Conservation (phyloP, 2,797 vertebrate species). For the Bovichtus diacanthus region DNA sequence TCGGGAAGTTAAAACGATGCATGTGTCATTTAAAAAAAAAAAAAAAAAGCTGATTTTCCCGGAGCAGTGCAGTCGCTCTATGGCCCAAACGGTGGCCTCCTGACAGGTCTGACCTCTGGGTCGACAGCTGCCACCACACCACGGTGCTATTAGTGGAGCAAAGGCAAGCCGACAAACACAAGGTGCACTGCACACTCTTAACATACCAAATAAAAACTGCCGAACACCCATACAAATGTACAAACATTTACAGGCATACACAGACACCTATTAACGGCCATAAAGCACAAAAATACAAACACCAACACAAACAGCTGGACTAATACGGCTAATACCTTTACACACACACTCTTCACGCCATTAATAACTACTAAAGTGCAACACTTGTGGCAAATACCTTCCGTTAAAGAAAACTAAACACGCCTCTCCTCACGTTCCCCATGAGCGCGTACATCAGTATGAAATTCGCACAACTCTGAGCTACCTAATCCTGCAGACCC, state of each 20-base stretch:
- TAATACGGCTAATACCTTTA: constrained; percentile 2
- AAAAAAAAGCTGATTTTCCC: neutral
- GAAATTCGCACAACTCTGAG: constrained; percentile 35
- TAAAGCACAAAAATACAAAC: neutral
- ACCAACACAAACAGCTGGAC: constrained; percentile 21
- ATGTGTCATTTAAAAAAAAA: neutral
- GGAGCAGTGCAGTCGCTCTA: neutral
- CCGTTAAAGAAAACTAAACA: constrained; percentile 8
- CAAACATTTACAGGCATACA: constrained; percentile 16
- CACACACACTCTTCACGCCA: neutral
- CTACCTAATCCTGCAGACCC: constrained; percentile 46
- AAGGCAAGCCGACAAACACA: constrained; percentile 65
- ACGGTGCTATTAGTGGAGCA: constrained; percentile 72
- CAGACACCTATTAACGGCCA: neutral
- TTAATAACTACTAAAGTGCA: neutral
- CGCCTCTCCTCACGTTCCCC: constrained; percentile 14
- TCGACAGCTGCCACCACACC: constrained; percentile 74
- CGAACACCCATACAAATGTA: neutral
- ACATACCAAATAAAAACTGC: constrained; percentile 13
- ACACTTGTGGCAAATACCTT: constrained; percentile 1
- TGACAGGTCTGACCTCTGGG: constrained; percentile 65
- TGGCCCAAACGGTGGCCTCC: constrained; percentile 44
- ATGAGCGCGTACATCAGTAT: neutral
- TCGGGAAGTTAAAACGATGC: neutral
- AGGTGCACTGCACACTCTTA: constrained; percentile 38